A percentile compares a stretch with the other conserved stretches of the same genome.
Conservation (phyloP, 2,797 vertebrate genomes). For the Hoplostethus mediterraneus region DNA sequence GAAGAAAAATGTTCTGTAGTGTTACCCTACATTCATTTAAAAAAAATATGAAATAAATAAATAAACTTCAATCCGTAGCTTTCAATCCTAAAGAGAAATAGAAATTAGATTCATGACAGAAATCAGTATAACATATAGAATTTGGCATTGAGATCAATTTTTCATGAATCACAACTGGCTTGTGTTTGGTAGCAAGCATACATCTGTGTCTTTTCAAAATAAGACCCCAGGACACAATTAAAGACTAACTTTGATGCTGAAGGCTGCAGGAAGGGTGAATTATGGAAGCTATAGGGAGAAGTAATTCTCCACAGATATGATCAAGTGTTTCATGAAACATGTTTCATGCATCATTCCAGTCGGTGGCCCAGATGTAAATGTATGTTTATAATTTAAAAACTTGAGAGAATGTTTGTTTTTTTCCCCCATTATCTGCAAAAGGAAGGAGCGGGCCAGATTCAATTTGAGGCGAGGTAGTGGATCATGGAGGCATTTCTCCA, state of each 20-base stretch:
- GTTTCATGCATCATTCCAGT: slow-evolving; percentile 24
- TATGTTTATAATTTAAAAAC: slow-evolving; percentile 64
- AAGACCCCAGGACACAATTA: slow-evolving; percentile 46
- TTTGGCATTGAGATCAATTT: slow-evolving; percentile 19
- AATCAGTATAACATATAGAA: slow-evolving; percentile 1
- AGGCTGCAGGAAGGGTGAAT: slow-evolving; percentile 21
- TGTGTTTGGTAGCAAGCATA: slow-evolving; percentile 26
- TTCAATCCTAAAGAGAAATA: background rate
- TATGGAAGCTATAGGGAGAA: slow-evolving; percentile 17
- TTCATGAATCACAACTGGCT: slow-evolving; percentile 29
- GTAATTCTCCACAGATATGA: slow-evolving; percentile 45
- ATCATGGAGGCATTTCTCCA: slow-evolving; percentile 74
- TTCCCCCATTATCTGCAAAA: slow-evolving; percentile 70
- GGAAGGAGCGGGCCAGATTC: slow-evolving; percentile 65
- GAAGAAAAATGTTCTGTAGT: too few species aligned
- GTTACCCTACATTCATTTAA: too few species aligned
- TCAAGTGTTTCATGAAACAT: slow-evolving; percentile 45
- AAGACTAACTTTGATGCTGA: slow-evolving; percentile 6
- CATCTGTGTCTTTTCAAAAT: slow-evolving; percentile 52
- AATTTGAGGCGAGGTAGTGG: slow-evolving; percentile 75
- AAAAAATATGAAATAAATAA: too few species aligned
- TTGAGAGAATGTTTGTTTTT: slow-evolving; percentile 21
- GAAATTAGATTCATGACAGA: slow-evolving; percentile 17
- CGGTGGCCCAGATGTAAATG: slow-evolving; percentile 49
- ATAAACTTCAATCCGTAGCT: background rate